Base-by-base conservation (phyloP, 2,888 invertebrate genomes). In the Pristionchus exspectatus region DNA sequence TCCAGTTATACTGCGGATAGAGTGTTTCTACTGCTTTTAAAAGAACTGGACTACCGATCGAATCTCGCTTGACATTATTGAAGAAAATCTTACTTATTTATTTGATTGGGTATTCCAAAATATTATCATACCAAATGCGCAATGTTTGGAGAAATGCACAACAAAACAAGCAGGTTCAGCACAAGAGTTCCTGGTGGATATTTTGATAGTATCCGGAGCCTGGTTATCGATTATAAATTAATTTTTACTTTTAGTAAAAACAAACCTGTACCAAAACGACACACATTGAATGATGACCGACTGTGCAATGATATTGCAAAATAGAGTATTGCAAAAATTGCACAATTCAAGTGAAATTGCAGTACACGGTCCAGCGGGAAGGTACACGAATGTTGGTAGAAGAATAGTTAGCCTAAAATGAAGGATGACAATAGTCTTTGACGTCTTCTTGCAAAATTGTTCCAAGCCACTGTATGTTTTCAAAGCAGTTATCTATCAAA, bases 261-360 rank as follows among this genome's bases (percentile, higher is more conserved):
- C 72, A 21, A 33, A 72, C 77, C 77, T 77, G 77, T 77, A 77
- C 77, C 77, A 77, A 21, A 77, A 77, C 4, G 77, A 77, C 0
- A 77, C 30, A 10, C 77, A 77, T 21, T 77, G 38, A 10, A 77
- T 77, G 12, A 77, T 44, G 5, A 77, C 77, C 2, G 77, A 77
- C 9, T 77, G 38, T 5, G 44, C 44, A n/a, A 77, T 27, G 10
- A 44, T 38, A 12, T 12, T 44, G 44, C 38, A 18, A 12, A 77
- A 77, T 18, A 77, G 21, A 10, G 77, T 18, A 77, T 77, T 77
- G 44, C 77, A 77, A 24, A 44, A 44, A 24, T 77, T 77, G 24
- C 77, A 77, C 5, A 77, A 2, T 12, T 77, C 77, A 24, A 77
- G 24, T 5, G 77, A 77, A 21, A 77, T 44, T 0, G 5, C 2